Evolutionary conservation across 2,113 vertebrate genomes (phyloP).

Genomic region (Solenodon paradoxus): DNA sequence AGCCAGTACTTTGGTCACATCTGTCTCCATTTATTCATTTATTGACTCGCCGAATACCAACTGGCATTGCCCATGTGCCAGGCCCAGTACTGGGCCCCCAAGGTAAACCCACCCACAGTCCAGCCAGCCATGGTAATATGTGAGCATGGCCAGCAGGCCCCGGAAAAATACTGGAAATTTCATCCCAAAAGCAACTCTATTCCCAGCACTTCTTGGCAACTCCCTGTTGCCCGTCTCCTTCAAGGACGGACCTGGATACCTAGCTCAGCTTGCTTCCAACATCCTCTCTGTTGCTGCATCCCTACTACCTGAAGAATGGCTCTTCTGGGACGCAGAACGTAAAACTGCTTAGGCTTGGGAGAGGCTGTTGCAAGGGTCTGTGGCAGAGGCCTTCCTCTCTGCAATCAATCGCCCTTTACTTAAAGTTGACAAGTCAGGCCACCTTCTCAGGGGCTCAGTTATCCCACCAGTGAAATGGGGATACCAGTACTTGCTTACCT

Average conservation of each 20-base stretch:
- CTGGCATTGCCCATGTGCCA: background rate
- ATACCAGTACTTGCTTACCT: background rate
- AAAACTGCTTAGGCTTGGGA: rapidly evolving
- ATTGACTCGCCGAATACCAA: background rate
- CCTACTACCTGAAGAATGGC: background rate
- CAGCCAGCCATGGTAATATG: too few species aligned
- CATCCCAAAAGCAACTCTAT: background rate
- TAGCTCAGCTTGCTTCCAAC: background rate
- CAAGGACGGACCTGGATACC: background rate
- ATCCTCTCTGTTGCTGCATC: background rate
- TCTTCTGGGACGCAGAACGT: background rate
- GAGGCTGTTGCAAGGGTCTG: background rate
- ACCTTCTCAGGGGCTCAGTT: background rate
- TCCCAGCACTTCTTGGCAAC: background rate
- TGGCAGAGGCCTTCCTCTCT: background rate
- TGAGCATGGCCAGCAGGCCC: background rate
- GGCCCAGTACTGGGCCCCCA: background rate
- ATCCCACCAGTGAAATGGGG: background rate
- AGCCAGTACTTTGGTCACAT: background rate
- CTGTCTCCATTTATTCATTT: background rate
- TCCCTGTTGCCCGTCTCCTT: background rate
- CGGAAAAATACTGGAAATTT: background rate
- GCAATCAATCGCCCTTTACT: background rate
- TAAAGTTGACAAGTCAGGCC: background rate
- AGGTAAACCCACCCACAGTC: rapidly evolving